A percentile compares a stretch with the other conserved stretches of the same genome.
These are phyloP conservation scores for Falcaria lacertinaria DNA, from an alignment of 2,888 invertebrate species.

Conservation along the genomic window DNA sequence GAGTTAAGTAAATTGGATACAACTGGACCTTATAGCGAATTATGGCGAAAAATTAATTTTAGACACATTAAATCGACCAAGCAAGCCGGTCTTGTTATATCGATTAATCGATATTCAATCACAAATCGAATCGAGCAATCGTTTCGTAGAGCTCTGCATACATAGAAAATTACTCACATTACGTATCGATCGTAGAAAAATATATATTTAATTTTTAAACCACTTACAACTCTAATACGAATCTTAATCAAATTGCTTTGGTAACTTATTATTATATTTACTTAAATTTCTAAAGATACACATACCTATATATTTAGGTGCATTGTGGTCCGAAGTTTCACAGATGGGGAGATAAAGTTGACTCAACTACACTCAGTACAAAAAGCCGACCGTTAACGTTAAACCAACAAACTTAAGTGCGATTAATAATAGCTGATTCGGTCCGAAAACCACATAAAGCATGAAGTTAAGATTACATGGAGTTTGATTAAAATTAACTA, in stretches of 20 bases:
- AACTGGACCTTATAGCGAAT: conserved; percentile 49
- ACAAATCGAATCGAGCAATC: not conserved
- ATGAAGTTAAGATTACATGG: too few relatives aligned
- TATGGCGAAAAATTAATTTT: conserved; percentile 41
- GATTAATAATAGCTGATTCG: too few relatives aligned
- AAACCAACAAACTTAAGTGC: too few relatives aligned
- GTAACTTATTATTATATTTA: conserved; percentile 64
- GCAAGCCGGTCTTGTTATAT: too few relatives aligned
- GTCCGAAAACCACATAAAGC: too few relatives aligned
- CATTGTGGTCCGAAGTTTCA: not conserved
- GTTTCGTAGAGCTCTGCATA: conserved; percentile 8
- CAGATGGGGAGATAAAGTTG: not conserved
- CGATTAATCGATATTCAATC: not conserved
- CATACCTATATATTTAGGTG: too few relatives aligned
- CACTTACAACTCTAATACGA: conserved; percentile 31
- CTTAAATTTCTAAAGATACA: conserved; percentile 34
- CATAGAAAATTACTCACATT: conserved; percentile 1
- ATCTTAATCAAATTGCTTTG: conserved; percentile 68
- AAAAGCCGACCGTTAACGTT: too few relatives aligned
- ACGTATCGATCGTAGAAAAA: conserved; percentile 54
- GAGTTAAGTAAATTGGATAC: conserved; percentile 63
- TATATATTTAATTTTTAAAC: conserved; percentile 39
- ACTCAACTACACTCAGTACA: not conserved
- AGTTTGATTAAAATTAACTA: too few relatives aligned
- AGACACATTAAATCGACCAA: conserved; percentile 7